Conservation (phyloP, 1,140 invertebrate species). For the Pentalonia nigronervosa region DNA sequence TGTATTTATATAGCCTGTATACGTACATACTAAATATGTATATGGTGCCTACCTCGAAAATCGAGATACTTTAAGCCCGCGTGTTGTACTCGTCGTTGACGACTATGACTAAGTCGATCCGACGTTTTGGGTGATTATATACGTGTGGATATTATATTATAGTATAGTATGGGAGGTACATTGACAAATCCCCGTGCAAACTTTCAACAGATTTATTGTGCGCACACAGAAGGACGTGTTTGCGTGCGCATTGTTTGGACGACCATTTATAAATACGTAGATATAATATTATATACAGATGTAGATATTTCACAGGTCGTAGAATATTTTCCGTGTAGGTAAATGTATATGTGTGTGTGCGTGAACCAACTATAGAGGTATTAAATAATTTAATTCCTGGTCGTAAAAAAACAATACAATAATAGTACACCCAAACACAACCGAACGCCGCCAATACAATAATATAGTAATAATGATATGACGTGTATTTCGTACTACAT, state of each 20-base stretch:
- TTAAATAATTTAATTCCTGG: not conserved
- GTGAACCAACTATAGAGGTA: too few species aligned
- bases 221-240: not conserved
- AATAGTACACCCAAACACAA: not conserved
- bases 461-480: not conserved
- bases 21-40: not conserved
- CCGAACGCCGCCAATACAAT: not conserved
- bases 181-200: not conserved
- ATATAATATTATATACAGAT: not conserved
- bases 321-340: not conserved
- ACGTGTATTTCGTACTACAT: too few species aligned
- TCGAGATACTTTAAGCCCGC: not conserved
- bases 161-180: too few species aligned
- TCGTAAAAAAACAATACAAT: not conserved
- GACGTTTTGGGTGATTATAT: not conserved
- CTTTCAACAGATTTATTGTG: constrained; percentile 7
- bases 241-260: not conserved
- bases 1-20: too few species aligned
- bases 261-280: not conserved
- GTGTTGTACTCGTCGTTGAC: not conserved
- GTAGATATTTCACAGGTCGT: not conserved
- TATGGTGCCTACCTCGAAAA: not conserved
- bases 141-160: not conserved
- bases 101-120: not conserved
- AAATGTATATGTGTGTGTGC: not conserved